These are phyloP conservation scores for Cossypha niveicapilla DNA, from an alignment of 2,797 vertebrate species.

Conservation along the genomic window DNA sequence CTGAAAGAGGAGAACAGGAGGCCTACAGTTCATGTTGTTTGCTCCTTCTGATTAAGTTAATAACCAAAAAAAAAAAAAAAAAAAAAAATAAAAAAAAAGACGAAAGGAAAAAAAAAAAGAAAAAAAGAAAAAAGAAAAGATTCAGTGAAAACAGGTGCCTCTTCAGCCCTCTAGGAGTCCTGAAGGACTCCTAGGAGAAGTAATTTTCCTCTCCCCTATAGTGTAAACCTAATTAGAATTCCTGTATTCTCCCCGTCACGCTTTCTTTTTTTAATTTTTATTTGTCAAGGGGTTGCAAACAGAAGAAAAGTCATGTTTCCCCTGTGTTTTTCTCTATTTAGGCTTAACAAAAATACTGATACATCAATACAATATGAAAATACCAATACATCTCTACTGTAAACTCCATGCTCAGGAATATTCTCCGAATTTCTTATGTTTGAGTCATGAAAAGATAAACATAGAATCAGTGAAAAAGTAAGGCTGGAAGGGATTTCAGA, in stretches of 20 bases:
- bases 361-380: background rate
- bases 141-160: background rate
- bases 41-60: background rate
- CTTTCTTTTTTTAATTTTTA: background rate
- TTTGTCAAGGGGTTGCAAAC: background rate
- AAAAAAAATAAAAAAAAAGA: too few species aligned
- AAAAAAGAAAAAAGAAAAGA: too few species aligned
- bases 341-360: background rate
- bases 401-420: background rate
- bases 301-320: background rate
- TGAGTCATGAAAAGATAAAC: background rate
- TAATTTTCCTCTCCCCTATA: background rate
- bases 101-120: too few species aligned
- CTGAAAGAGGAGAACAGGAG: background rate
- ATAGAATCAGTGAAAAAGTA: background rate
- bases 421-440: background rate
- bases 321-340: background rate
- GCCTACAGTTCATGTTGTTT: background rate
- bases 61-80: background rate
- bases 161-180: fast-evolving
- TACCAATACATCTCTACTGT: background rate
- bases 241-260: background rate
- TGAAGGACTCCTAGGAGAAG: background rate
- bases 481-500: background rate
- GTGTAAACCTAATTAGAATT: background rate